Conservation (phyloP, 53 echinoderm and acorn worm species). For the Temnopleurus reevesii region DNA sequence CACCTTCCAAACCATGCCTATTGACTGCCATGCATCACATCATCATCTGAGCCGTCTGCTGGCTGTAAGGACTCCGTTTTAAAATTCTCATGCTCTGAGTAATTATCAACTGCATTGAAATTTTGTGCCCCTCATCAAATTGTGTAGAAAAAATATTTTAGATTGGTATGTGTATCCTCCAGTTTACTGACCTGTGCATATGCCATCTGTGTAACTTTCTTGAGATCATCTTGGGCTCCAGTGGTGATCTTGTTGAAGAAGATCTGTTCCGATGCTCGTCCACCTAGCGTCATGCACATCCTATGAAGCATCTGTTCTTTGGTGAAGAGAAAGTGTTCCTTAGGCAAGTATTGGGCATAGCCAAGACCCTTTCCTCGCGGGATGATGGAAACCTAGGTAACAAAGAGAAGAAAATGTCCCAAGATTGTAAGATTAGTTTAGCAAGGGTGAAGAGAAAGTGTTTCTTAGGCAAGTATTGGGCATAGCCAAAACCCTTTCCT, state of each 20-base stretch:
- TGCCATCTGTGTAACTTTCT: slow-evolving; percentile 94
- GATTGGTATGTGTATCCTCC: too few relatives aligned
- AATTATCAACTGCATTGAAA: too few relatives aligned
- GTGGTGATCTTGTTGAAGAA: slow-evolving; percentile 94
- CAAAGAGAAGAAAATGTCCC: too few relatives aligned
- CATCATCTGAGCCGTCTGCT: too few relatives aligned
- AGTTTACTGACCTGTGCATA: slow-evolving; percentile 90
- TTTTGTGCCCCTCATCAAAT: too few relatives aligned
- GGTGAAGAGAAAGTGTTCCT: slow-evolving; percentile 86
- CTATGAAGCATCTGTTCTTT: slow-evolving; percentile 94
- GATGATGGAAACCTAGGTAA: slow-evolving; percentile 92
- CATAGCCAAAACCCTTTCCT: slow-evolving; percentile 96
- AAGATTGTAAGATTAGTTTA: too few relatives aligned
- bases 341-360: slow-evolving; percentile 97
- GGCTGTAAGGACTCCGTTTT: too few relatives aligned
- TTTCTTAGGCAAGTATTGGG: slow-evolving; percentile 95
- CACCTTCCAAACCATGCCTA: too few relatives aligned
- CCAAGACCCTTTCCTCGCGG: slow-evolving; percentile 97
- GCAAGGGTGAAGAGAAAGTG: slow-evolving; percentile 87
- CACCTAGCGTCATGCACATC: slow-evolving; percentile 98
- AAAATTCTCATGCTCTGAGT: too few relatives aligned
- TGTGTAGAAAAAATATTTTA: too few relatives aligned
- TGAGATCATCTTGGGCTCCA: slow-evolving; percentile 96
- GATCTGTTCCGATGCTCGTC: slow-evolving; percentile 88
- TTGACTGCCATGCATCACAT: too few relatives aligned